phyloP scores from a whole-genome alignment of 2,113 vertebrate genomes.

The Larimichthys crocea region DNA sequence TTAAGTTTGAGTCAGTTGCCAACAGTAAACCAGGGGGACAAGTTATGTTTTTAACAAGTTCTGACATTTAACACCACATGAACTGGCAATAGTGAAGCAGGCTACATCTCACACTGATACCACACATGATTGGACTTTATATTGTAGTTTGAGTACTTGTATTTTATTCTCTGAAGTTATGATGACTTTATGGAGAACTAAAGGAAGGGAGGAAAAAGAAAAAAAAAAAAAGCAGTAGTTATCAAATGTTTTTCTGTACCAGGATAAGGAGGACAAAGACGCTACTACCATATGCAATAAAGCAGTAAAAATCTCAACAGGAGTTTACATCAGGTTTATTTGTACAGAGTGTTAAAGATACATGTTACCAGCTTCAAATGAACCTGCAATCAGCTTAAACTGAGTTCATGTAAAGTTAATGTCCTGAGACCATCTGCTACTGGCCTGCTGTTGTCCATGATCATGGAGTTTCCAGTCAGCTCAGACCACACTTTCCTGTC shows the following conservation, averaged over 20 bases:
- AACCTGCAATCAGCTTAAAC: background rate
- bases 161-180: background rate
- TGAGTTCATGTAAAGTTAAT: background rate
- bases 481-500: background rate
- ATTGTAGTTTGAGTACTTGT: background rate
- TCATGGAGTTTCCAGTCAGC: background rate
- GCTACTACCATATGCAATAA: background rate
- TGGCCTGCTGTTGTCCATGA: background rate
- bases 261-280: background rate
- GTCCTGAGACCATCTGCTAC: background rate
- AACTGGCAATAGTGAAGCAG: background rate
- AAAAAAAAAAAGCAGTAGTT: background rate
- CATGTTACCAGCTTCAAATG: background rate
- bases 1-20: background rate
- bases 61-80: background rate
- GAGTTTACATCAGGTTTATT: constrained; percentile 25
- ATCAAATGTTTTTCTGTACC: background rate
- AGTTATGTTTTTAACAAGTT: background rate
- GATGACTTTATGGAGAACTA: background rate
- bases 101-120: background rate
- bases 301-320: background rate
- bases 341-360: background rate
- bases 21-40: no score
- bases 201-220: no score
- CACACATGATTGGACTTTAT: background rate